These are phyloP conservation scores for Nomada ferruginata DNA, from an alignment of 2,888 invertebrate species.

Conservation along the genomic window DNA sequence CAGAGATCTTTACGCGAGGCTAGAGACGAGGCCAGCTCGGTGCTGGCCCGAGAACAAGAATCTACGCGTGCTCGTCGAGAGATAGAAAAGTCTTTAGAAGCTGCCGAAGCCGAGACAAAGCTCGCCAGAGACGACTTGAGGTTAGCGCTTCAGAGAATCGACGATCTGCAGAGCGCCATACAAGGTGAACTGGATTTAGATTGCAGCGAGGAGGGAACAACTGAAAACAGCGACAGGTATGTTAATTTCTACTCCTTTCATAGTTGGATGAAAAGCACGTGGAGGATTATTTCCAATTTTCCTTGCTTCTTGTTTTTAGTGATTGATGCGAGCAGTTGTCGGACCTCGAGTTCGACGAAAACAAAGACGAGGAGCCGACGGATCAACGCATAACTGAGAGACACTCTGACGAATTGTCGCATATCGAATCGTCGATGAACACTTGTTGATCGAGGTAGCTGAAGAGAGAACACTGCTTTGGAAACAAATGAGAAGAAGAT, in stretches of 20 bases:
- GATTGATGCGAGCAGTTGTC: constrained; percentile 80
- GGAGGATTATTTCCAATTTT: not conserved
- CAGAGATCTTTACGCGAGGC: constrained; percentile 90
- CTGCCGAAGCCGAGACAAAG: constrained; percentile 89
- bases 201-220: constrained; percentile 86
- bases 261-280: no score
- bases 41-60: constrained; percentile 91
- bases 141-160: constrained; percentile 94
- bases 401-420: constrained; percentile 41
- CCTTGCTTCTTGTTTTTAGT: constrained; percentile 63
- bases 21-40: constrained; percentile 91
- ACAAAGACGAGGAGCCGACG: constrained; percentile 63
- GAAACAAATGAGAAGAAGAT: not conserved
- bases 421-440: constrained; percentile 39
- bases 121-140: constrained; percentile 92
- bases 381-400: constrained; percentile 61
- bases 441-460: constrained; percentile 22
- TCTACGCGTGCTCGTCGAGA: constrained; percentile 90
- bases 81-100: constrained; percentile 90
- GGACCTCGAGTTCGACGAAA: constrained; percentile 76
- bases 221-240: constrained; percentile 88
- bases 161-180: constrained; percentile 96
- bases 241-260: constrained; percentile 24
- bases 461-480: not conserved
- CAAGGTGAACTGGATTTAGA: constrained; percentile 92